Percentiles rank a stretch among this genome's conserved stretches.
Evolutionary conservation across 1,140 invertebrate genomes (phyloP).

Genomic region (Lepidurus couesii): DNA sequence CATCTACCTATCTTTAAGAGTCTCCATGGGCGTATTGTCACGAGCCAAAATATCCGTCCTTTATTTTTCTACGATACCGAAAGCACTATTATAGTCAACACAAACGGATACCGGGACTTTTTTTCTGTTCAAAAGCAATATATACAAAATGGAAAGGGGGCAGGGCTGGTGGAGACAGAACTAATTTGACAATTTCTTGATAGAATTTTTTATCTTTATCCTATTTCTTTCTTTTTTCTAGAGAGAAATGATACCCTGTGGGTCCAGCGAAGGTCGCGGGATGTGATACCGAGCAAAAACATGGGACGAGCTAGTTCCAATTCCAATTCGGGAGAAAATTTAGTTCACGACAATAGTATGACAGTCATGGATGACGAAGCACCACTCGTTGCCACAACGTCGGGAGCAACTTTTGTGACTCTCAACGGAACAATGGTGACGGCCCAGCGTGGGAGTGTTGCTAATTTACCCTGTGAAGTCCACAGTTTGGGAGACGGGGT

Average conservation of each 20-base stretch:
- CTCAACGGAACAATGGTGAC: conserved; percentile 72
- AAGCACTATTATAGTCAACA: no score
- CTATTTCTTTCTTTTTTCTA: background rate
- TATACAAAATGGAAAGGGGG: background rate
- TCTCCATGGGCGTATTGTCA: background rate
- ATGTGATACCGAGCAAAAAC: conserved; percentile 18
- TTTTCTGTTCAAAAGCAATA: background rate
- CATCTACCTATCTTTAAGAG: background rate
- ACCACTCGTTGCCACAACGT: conserved; percentile 16
- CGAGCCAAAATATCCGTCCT: background rate
- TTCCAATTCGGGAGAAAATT: conserved; percentile 16
- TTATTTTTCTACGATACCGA: background rate
- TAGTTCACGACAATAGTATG: conserved; percentile 21
- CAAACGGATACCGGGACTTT: background rate
- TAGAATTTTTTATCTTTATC: background rate
- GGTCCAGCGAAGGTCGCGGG: background rate
- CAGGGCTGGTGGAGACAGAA: background rate
- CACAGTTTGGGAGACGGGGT: conserved; percentile 76
- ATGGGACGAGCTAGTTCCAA: background rate
- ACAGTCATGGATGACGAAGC: conserved; percentile 22
- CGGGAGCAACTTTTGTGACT: conserved; percentile 58
- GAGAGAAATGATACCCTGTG: conserved; percentile 14
- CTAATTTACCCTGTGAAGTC: conserved; percentile 71
- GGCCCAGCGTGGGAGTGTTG: conserved; percentile 73
- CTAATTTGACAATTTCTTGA: conserved; percentile 2